Evolutionary conservation across 2,797 vertebrate species (phyloP), one percentile per base, ranked within the genome.

Genomic region (Lutjanus campechanus): DNA sequence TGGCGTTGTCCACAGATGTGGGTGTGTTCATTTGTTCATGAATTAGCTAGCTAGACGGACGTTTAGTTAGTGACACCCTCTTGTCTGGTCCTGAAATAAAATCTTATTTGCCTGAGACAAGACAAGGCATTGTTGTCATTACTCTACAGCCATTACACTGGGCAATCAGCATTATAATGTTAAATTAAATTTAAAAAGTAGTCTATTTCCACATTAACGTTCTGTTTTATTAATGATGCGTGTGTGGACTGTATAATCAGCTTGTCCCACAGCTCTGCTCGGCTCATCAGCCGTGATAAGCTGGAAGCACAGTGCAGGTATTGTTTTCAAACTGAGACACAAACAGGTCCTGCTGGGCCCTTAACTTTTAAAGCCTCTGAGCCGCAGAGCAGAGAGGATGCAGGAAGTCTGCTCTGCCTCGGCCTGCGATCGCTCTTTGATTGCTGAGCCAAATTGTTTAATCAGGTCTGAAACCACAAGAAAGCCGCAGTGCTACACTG

Each of bases 391-490:
- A 47, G 63, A 81, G 73, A 88, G 82, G 86, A 90, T 81, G 82
- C 91, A 90, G 86, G 90, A 93, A 92, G 89, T 91, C 89, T 83
- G 83, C 78, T 79, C 83, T 82, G 71, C 81, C 83, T 90, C 82
- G 73, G 63, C 68, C 80, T 82, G 84, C 82, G 81, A 74, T 82
- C 84, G 73, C 84, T 85, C 90, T 95, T 93, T 94, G 88, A 95
- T 93, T 93, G 72, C 89, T 25, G 77, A 76, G 90, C 91, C 87
- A 94, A 93, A 93, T 89, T 92, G 89, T 93, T 94, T 93, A 94
- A 95, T 95, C 91, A 82, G 85, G 69, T 88, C 82, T 92, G 69
- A 91, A 93, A 87, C 91, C 93, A 91, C 91, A 92, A 91, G 89
- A 94, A 91, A 90, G 91, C 79, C n/a, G 78, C 47, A 82, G 67